phyloP scores from a whole-genome alignment of 2,797 vertebrate genomes.

The Dendrocincla tyrannina region DNA sequence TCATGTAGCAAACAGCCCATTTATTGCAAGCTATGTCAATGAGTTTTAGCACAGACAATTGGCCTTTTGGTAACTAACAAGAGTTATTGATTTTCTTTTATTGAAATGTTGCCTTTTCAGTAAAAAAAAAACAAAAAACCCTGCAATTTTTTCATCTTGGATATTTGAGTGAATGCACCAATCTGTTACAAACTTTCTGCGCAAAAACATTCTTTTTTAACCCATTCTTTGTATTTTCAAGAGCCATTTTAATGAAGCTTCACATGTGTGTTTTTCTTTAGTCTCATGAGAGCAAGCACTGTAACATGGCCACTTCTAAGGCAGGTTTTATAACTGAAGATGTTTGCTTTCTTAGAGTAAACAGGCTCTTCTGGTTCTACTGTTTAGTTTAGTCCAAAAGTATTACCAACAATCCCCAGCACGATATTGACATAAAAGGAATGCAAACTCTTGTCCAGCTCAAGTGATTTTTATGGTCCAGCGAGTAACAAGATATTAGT shows the following conservation, averaged over 20 bases:
- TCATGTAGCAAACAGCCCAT: neutral
- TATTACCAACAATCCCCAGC: neutral
- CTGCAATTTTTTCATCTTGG: neutral
- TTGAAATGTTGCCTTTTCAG: neutral
- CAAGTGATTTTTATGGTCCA: constrained; percentile 39
- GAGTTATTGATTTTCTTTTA: neutral
- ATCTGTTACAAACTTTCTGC: neutral
- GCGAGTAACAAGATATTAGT: constrained; percentile 11
- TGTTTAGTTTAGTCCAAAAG: constrained; percentile 7
- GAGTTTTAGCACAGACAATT: neutral
- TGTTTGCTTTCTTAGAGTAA: constrained; percentile 32
- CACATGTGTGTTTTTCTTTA: neutral
- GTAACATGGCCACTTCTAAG: neutral
- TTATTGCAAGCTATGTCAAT: neutral
- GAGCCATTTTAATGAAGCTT: neutral
- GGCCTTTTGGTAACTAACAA: neutral
- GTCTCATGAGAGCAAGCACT: neutral
- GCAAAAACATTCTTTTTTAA: neutral
- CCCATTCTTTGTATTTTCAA: neutral
- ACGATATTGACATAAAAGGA: constrained; percentile 31
- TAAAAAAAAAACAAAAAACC: neutral
- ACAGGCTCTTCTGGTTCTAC: constrained; percentile 3
- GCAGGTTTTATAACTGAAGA: neutral
- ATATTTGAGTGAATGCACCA: neutral
- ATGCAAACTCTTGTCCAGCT: neutral